Evolutionary conservation across 2,113 vertebrate genomes (phyloP), one percentile per base, ranked within the genome.

Genomic region (Psephotus haematonotus): DNA sequence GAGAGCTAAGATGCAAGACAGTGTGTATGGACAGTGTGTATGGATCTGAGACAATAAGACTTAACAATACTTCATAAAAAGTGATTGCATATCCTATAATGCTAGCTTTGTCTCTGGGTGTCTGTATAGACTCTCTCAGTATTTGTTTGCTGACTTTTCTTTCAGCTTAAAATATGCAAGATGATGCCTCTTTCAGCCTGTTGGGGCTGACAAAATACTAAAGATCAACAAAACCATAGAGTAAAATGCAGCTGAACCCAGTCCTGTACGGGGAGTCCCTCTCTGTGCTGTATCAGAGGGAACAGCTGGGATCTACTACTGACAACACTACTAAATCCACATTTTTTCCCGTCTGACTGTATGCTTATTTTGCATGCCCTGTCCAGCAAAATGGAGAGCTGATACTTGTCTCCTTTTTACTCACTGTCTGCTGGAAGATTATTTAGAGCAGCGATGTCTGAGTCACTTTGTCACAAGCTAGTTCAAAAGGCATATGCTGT

Each of bases 401-500:
- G 86, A 82, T 84, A 63, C 49, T 64, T 65, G 16, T 77, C 49
- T 92, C n/a, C 49, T 88, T 91, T 86, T 89, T 20, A 69, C 49
- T 92, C 81, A 27, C 31, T 69, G 44, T 59, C 68, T 50, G 13
- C 37, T 70, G 74, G 75, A 62, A 91, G 82, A 57, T 86, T 68
- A 60, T 82, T 92, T 64, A 62, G 59, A 92, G 80, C 86, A 84
- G 62, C 13, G 6, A 9, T 68, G 69, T 37, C 81, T 67, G 83
- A 95, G 86, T 96, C 86, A 96, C 80, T 94, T 90, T 94, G 74
- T 91, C 95, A 93, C 70, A 92, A 92, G 52, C 53, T 55, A 27
- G 25, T 84, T 94, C 65, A 68, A 92, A 76, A 94, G 68, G 57
- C 52, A 75, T 52, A 52, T 35, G 57, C 77, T 86, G 5, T 41